Base-by-base conservation (phyloP, 2,113 vertebrate species). In the Chroicocephalus ridibundus region DNA sequence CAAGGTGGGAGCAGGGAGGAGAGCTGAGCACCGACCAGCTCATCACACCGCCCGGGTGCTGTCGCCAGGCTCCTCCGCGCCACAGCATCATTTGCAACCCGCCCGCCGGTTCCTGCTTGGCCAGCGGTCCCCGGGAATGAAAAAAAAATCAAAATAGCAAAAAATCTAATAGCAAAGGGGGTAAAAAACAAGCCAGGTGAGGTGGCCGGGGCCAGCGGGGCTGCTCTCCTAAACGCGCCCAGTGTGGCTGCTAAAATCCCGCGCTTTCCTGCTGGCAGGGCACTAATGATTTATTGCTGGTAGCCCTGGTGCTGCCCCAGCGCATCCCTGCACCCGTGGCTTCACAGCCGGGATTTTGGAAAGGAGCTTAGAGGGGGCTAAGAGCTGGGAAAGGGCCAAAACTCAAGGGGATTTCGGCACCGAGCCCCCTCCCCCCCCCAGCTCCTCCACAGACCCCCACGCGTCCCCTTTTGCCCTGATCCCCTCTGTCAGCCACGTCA, bases 311-410 rank as follows among this genome's bases (percentile, higher is more conserved):
- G 5, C 49, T 57, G 61, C 34, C 44, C 36, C 1, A 14, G 44
- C 0, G 4, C 32, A 46, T 61, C 68, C 40, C 52, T 0, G 4
- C 2, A 2, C 5, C n/a, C 58, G 9, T 3, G n/a, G 47, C 15
- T 61, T 82, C 66, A 44, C 40, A 61, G 58, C 15, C 1, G 2
- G n/a, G 42, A 74, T 66, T 78, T 82, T 40, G 66, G 71, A 69
- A 69, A 82, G 65, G 36, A 62, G 65, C 22, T 64, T 74, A 68
- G 27, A 77, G 14, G 13, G 29, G 40, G 29, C 3, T 27, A n/a
- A n/a, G 77, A 72, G 46, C 46, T 71, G 40, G n/a, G 20, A n/a
- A 81, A 31, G 20, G n/a, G 36, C 6, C 40, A 58, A 40, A 82
- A 66, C 12, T 55, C 47, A 34, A 17, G 38, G 21, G 25, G 54